A percentile compares a stretch with the other conserved stretches of the same genome.
phyloP scores from a whole-genome alignment of 2,797 vertebrate species.

The Hemitrygon akajei region DNA sequence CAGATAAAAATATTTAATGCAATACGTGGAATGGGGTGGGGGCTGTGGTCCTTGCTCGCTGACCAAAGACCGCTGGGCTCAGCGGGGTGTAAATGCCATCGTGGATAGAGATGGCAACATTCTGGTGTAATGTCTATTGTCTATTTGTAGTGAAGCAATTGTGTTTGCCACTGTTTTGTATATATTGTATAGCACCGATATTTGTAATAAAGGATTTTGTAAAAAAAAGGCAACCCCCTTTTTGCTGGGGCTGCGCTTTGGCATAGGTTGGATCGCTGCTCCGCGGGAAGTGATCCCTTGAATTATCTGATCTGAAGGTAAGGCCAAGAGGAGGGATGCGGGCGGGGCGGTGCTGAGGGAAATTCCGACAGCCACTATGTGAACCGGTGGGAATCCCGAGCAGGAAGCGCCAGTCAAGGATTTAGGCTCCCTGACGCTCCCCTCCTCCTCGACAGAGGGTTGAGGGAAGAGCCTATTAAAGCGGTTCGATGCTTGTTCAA shows the following conservation, averaged over 20 bases:
- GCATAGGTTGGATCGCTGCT: not conserved
- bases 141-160: no score
- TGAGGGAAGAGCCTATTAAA: not conserved
- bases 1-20: not conserved
- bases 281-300: not conserved
- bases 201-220: no score
- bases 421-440: not conserved
- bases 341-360: not conserved
- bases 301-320: not conserved
- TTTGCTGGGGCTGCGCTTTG: not conserved
- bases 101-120: no score
- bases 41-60: not conserved
- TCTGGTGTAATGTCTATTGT: no score
- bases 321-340: not conserved
- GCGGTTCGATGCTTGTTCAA: not conserved
- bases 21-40: not conserved
- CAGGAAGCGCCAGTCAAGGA: not conserved
- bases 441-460: not conserved
- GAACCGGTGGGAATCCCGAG: not conserved
- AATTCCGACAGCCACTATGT: not conserved
- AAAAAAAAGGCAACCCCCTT: not conserved
- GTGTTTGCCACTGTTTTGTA: no score
- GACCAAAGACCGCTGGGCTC: no score
- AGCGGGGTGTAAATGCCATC: no score
- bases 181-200: no score